Evolutionary conservation across 2,888 invertebrate species (phyloP), one percentile per base, ranked within the genome.

Genomic region (Campoplex nolae): DNA sequence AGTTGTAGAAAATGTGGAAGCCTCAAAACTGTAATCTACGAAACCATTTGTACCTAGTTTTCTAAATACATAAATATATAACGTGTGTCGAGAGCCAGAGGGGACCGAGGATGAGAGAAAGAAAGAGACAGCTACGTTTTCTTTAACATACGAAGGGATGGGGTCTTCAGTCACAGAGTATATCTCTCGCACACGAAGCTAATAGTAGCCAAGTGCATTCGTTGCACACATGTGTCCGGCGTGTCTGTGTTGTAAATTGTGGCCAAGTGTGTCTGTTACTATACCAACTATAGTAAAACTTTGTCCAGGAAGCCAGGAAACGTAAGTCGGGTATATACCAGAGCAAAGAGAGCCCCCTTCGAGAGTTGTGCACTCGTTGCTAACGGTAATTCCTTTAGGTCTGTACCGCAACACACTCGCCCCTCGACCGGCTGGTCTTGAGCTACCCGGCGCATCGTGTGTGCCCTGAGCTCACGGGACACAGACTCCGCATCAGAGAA

Each of bases 341-440:
- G 42, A 84, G 48, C 74, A 79, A 73, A 76, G 90, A 87, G 91
- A 90, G 91, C 89, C 92, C 92, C 91, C 91, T 58, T 91, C 91
- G 91, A 91, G 91, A 91, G 91, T 58, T 93, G 93, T 92, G 93
- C 92, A 91, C 92, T 93, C 93, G 83, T 88, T 91, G 91, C 90
- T 94, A 94, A 94, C 94, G 94, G 94, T 94, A 94, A 92, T 93
- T 93, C 91, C 93, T 93, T 93, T 92, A 92, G 93, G 92, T 92
- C 92, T 91, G 93, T 93, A 93, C 93, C 93, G 93, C 93, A 93
- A 92, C 91, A 91, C 89, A 76, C 77, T 84, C 84, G 45, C 71
- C 86, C 80, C 82, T 65, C 75, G 82, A 79, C 79, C 71, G 58
- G 74, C 78, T 75, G 75, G 58, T 58, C 76, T 58, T 58, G 73